Percentiles rank a stretch among this genome's conserved stretches.
These are phyloP conservation scores for Capromys pilorides DNA, from an alignment of 2,797 vertebrate genomes.

Conservation along the genomic window DNA sequence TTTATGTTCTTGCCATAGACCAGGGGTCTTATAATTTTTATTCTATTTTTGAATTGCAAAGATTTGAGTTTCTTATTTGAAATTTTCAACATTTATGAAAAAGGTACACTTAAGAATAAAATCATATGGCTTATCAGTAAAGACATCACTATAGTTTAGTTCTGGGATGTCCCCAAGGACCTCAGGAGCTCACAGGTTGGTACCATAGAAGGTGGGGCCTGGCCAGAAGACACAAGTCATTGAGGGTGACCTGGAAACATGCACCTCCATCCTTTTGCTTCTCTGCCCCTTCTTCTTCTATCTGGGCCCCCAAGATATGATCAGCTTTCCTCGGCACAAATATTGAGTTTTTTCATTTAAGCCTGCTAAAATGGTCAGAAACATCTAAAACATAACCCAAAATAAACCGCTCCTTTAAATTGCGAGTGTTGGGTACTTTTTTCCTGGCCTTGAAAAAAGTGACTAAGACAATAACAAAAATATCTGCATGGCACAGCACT, in stretches of 20 bases:
- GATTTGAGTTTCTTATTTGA: not conserved
- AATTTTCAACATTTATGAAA: slow-evolving; percentile 17
- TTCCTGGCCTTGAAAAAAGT: not conserved
- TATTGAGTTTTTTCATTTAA: not conserved
- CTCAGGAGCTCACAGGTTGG: not conserved
- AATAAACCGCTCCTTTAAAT: not conserved
- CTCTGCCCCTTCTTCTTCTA: not conserved
- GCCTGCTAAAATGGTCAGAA: not conserved
- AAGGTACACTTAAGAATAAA: slow-evolving; percentile 33
- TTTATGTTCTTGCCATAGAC: not conserved
- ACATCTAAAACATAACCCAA: not conserved
- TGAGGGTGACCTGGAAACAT: not conserved
- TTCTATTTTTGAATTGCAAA: slow-evolving; percentile 2
- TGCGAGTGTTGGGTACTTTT: not conserved
- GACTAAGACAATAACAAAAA: not conserved
- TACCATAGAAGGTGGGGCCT: not conserved
- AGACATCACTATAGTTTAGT: not conserved
- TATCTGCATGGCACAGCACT: not conserved
- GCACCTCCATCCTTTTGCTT: not conserved
- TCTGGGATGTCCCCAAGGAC: not conserved
- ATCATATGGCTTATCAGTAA: not conserved
- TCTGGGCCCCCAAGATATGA: not conserved
- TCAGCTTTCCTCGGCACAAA: not conserved
- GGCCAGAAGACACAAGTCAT: not conserved
- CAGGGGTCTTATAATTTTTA: not conserved